Evolutionary conservation across 2,888 invertebrate genomes (phyloP), one percentile per base, ranked within the genome.

Genomic region (Tridacna crocea): DNA sequence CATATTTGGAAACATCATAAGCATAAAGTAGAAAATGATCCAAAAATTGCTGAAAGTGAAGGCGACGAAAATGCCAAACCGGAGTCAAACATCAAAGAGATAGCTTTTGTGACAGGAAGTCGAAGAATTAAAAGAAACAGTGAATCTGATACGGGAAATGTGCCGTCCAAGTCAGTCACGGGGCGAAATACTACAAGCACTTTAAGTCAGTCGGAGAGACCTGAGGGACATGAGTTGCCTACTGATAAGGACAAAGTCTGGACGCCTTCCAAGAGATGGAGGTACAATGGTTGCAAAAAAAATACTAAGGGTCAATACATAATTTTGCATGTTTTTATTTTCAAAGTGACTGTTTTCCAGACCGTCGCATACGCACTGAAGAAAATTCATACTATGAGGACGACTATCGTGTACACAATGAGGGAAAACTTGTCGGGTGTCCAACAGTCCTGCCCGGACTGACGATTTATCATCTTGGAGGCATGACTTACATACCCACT

Each of bases 1-100:
- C 89, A 90, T 68, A 87, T 88, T 22, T 84, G 88, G 81, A 90
- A 90, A 80, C 87, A 86, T 51, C 84, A 88, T 24, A 83, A 86
- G 73, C 77, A 88, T 24, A 89, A 89, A 85, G 76, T 79, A 60
- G 85, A 84, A 15, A 66, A 75, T 26, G 13, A 15, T 55, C 36
- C 36, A 36, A 36, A 36, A 36, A 36, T 36, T 36, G 55, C 11
- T n/a, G 15, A 10, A 46, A 46, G 46, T 66, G 47, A 70, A 22
- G 15, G 24, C 8, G 22, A 22, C 24, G 70, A 47, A 46, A n/a
- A 61, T 22, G 2, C 61, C 22, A 19, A 19, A 24, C 61, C 55
- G 2, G 55, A 55, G 55, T 19, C 15, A 19, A 19, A 19, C 15
- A 15, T 10, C 17, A 55, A 55, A 55, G 36, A 36, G 36, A 36